phyloP scores from a whole-genome alignment of 2,888 invertebrate species.

The Dyspetes luteomarginatus region DNA sequence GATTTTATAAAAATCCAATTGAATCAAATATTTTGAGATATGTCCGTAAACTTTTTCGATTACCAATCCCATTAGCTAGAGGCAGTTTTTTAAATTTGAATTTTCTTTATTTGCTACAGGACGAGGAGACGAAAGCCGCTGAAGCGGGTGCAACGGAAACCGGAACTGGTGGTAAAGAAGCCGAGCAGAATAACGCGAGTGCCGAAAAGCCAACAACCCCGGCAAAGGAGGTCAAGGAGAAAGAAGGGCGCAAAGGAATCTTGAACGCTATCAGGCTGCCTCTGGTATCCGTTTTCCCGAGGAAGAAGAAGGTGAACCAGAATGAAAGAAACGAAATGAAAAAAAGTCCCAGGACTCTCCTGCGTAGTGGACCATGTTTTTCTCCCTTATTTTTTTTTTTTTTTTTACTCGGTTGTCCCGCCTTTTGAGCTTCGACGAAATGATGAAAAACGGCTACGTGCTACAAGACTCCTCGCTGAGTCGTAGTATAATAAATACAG shows the following conservation, averaged over 20 bases:
- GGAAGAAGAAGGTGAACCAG: slow-evolving; percentile 81
- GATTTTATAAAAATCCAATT: too few species aligned
- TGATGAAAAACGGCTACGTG: slow-evolving; percentile 4
- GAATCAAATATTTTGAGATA: background rate
- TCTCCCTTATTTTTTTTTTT: background rate
- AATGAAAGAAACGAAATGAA: too few species aligned
- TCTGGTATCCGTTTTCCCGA: slow-evolving; percentile 85
- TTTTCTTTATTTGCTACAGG: slow-evolving; percentile 67
- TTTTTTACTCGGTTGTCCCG: background rate
- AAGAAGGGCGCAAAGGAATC: slow-evolving; percentile 81
- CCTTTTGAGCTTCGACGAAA: background rate
- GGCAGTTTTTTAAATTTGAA: too few species aligned
- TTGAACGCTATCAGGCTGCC: slow-evolving; percentile 87
- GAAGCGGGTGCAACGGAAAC: slow-evolving; percentile 73
- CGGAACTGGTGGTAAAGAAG: slow-evolving; percentile 74
- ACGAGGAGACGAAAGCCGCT: slow-evolving; percentile 79
- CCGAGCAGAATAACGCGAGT: slow-evolving; percentile 71
- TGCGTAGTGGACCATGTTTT: background rate
- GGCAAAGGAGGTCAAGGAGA: slow-evolving; percentile 74
- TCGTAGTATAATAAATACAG: slow-evolving; percentile 16
- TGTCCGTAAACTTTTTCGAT: background rate
- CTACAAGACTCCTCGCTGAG: slow-evolving; percentile 1
- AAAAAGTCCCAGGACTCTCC: too few species aligned
- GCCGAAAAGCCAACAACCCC: slow-evolving; percentile 77
- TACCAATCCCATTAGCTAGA: background rate